Conservation (phyloP, 2,888 invertebrate species). For the Polydrusus tereticollis region DNA sequence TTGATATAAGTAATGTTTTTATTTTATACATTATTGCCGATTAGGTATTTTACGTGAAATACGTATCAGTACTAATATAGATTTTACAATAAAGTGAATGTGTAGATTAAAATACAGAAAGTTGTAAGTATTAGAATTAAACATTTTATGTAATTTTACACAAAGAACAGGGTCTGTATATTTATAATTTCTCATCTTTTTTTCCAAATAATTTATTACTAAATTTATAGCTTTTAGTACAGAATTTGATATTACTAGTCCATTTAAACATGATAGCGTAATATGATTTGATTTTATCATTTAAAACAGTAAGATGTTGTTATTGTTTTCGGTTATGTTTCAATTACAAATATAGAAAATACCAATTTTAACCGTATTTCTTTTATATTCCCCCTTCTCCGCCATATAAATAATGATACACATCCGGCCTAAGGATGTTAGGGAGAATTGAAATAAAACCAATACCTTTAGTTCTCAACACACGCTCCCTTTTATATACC, state of each 20-base stretch:
- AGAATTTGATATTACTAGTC: conserved; percentile 24
- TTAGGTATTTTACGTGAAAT: too few species aligned
- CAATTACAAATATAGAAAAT: conserved; percentile 9
- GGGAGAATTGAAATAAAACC: too few species aligned
- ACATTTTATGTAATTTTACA: conserved; percentile 24
- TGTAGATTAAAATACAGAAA: not conserved
- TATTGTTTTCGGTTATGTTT: conserved; percentile 20
- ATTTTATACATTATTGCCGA: too few species aligned
- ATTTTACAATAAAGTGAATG: conserved; percentile 11
- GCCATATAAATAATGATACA: too few species aligned
- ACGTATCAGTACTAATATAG: too few species aligned
- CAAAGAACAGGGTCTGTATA: conserved; percentile 21
- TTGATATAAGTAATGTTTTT: too few species aligned
- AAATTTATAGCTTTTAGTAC: conserved; percentile 11
- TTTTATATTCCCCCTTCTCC: not conserved
- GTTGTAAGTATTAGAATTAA: conserved; percentile 20
- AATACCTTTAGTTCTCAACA: too few species aligned
- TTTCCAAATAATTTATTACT: not conserved
- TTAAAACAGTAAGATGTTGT: conserved; percentile 21
- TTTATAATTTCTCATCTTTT: not conserved
- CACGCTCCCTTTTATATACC: too few species aligned
- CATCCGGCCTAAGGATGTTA: too few species aligned
- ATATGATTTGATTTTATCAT: conserved; percentile 17
- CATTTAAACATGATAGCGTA: conserved; percentile 11
- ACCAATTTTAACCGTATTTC: not conserved